phyloP scores from a whole-genome alignment of 2,888 invertebrate species.

The Drosophila borealis region DNA sequence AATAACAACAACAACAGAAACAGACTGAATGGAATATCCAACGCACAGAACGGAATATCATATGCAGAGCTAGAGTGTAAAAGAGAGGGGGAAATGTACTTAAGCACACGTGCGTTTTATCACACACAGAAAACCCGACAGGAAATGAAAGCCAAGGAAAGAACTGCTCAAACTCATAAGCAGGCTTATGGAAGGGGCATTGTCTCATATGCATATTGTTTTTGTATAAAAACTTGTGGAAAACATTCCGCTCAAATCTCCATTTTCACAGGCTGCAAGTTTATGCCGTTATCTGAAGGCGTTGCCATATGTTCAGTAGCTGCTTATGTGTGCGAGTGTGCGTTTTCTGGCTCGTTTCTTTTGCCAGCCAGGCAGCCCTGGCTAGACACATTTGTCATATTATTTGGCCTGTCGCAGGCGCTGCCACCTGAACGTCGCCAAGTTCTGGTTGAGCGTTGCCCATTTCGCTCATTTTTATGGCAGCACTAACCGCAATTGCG shows the following conservation, averaged over 20 bases:
- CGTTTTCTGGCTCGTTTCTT: slow-evolving; percentile 2
- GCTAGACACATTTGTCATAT: slow-evolving; percentile 81
- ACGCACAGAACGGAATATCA: slow-evolving; percentile 1
- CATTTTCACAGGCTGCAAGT: slow-evolving; percentile 28
- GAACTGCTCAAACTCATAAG: slow-evolving; percentile 29
- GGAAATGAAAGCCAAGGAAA: slow-evolving; percentile 40
- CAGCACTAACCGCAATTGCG: slow-evolving; percentile 54
- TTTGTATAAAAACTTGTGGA: slow-evolving; percentile 29
- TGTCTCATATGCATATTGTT: slow-evolving; percentile 39
- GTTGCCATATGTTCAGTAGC: slow-evolving; percentile 47
- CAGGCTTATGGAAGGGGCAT: background rate
- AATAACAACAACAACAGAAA: slow-evolving; percentile 64
- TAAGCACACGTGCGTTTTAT: slow-evolving; percentile 65
- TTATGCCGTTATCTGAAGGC: slow-evolving; percentile 47
- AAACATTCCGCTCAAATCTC: slow-evolving; percentile 22
- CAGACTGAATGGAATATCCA: slow-evolving; percentile 31
- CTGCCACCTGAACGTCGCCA: slow-evolving; percentile 9
- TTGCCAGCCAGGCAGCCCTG: slow-evolving; percentile 26
- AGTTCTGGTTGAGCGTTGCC: background rate
- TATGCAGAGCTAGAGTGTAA: background rate
- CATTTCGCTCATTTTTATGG: slow-evolving; percentile 44
- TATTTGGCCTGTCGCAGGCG: slow-evolving; percentile 34
- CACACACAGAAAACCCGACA: slow-evolving; percentile 38
- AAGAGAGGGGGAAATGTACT: slow-evolving; percentile 22
- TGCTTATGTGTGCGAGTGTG: slow-evolving; percentile 21